Conservation (phyloP, 2,797 vertebrate species). For the Morus bassanus region DNA sequence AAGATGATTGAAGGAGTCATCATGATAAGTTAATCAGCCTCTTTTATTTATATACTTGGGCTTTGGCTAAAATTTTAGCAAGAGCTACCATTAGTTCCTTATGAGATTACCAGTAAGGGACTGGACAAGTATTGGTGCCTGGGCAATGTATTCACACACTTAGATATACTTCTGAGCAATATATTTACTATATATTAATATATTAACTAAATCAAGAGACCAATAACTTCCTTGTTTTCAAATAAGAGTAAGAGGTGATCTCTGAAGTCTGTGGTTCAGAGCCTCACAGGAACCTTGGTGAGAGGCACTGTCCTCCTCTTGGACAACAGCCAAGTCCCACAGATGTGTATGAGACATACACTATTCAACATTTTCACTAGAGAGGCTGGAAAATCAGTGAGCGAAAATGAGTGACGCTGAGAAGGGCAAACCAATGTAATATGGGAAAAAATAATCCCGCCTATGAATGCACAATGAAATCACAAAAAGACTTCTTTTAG, state of each 20-base stretch:
- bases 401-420: background rate
- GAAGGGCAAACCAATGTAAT: background rate
- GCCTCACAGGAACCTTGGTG: background rate
- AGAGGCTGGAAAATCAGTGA: background rate
- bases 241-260: background rate
- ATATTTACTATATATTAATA: too few relatives aligned
- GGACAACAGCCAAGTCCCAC: background rate
- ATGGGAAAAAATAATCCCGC: background rate
- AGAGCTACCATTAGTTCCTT: background rate
- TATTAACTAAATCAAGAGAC: background rate
- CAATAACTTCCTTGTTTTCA: background rate
- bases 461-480: background rate
- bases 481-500: background rate
- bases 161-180: background rate
- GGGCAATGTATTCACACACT: background rate
- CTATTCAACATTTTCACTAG: background rate
- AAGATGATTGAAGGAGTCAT: background rate
- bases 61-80: background rate
- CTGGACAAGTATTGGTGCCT: background rate
- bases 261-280: background rate
- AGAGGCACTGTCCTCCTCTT: background rate
- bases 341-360: background rate
- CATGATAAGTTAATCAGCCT: background rate
- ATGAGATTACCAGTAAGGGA: background rate
- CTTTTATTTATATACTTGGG: background rate